Conservation (phyloP, 2,888 invertebrate genomes). For the Mesopsocus fuscifrons region DNA sequence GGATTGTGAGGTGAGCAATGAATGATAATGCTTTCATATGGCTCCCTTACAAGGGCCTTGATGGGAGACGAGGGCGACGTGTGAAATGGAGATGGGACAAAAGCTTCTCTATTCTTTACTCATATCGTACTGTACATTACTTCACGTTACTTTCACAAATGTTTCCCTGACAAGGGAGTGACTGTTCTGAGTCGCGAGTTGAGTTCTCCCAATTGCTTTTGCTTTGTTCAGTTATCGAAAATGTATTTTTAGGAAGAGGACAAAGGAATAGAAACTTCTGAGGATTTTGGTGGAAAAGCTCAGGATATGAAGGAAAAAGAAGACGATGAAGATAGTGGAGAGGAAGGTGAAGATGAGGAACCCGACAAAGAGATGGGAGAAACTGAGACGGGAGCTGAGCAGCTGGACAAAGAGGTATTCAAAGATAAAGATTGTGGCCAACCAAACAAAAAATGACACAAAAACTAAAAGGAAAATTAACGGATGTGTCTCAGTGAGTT, state of each 20-base stretch:
- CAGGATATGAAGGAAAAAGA: conserved; percentile 56
- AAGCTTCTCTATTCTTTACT: too few species aligned
- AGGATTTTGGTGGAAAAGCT: conserved; percentile 79
- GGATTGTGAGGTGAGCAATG: conserved; percentile 37
- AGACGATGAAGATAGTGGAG: conserved; percentile 38
- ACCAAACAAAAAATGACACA: too few species aligned
- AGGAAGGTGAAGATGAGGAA: conserved; percentile 47
- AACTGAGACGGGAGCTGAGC: conserved; percentile 67
- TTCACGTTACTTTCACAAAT: too few species aligned
- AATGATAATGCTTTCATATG: not conserved
- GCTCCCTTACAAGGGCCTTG: not conserved
- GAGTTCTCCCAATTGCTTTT: conserved; percentile 4
- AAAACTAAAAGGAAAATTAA: too few species aligned
- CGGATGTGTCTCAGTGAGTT: too few species aligned
- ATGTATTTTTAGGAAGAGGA: conserved; percentile 45
- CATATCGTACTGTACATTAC: too few species aligned
- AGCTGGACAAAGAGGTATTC: conserved; percentile 30
- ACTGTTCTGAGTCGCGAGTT: too few species aligned
- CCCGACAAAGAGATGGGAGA: conserved; percentile 95
- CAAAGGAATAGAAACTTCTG: conserved; percentile 87
- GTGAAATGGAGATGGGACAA: too few species aligned
- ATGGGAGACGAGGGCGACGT: too few species aligned
- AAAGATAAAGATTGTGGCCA: too few species aligned
- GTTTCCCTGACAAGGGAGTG: too few species aligned
- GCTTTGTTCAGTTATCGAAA: not conserved